A percentile compares a stretch with the other conserved stretches of the same genome.
phyloP scores from a whole-genome alignment of 2,113 vertebrate species.

The Perca fluviatilis region DNA sequence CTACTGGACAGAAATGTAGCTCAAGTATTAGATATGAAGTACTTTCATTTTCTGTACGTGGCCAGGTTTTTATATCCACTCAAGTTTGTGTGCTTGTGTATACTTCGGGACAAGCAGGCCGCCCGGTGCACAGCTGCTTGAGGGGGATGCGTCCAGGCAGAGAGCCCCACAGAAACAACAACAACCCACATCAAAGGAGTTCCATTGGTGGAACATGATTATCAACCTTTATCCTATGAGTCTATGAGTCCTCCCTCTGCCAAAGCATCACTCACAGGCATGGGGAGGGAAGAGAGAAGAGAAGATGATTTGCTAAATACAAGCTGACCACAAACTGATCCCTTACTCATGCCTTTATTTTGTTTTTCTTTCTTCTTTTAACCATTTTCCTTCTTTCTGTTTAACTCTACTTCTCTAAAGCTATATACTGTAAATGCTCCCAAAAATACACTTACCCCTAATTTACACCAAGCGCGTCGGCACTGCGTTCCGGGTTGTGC shows the following conservation, averaged over 20 bases:
- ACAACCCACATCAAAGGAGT: constrained; percentile 80
- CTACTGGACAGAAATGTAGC: not conserved
- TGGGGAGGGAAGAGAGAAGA: constrained; percentile 41
- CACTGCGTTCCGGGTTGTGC: too few species aligned
- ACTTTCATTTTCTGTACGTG: not conserved
- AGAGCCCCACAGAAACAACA: constrained; percentile 66
- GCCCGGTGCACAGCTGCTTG: constrained; percentile 63
- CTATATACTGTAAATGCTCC: constrained; percentile 8
- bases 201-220: constrained; percentile 66
- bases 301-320: constrained; percentile 52
- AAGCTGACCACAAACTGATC: constrained; percentile 53
- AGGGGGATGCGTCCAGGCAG: constrained; percentile 68
- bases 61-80: not conserved
- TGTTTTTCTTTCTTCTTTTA: constrained; percentile 20
- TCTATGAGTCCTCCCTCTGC: constrained; percentile 60
- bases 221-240: constrained; percentile 68
- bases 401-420: constrained; percentile 2
- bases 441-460: not conserved
- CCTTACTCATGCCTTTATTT: constrained; percentile 37
- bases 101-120: constrained; percentile 32
- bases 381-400: not conserved
- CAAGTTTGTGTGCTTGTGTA: not conserved
- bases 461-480: too few species aligned
- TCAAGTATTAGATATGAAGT: not conserved
- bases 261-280: constrained; percentile 59